Base-by-base conservation (phyloP, 2,888 invertebrate species). In the Gandaritis pyraliata region DNA sequence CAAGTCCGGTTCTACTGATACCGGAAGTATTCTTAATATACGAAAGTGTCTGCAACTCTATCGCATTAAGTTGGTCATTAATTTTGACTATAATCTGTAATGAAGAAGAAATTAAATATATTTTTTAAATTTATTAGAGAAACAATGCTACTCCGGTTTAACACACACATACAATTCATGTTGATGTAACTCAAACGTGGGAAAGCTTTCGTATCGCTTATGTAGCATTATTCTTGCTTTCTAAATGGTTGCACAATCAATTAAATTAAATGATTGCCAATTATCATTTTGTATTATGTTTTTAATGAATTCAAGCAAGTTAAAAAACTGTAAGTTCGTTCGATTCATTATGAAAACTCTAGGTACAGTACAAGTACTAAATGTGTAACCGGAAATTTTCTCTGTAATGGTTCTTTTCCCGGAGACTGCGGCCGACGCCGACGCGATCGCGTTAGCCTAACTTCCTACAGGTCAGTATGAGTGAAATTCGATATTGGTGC, bases 381-480 rank as follows among this genome's bases (percentile, higher is more conserved):
- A 49, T 57, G 60, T 29, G 48, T 47, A 52, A 64, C 66, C 77
- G 79, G 81, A 71, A 69, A 76, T 78, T 80, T 81, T 80, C 75
- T 73, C 72, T 72, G 69, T 81, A 81, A 81, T 79, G 69, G 72
- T 66, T 69, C 65, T 74, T 80, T 82, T 85, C 81, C 81, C 78
- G 82, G 78, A 78, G 75, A 75, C 72, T 72, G 73, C 61, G 72
- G 74, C 72, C 72, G 74, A 69, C 66, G 74, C 72, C 72, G 74
- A 69, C 66, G 69, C 66, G 64, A 68, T 73, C 71, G 71, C 73
- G 70, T 73, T 74, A 72, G 64, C 51, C 53, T 69, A 70, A 74
- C 74, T 76, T 75, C 76, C 77, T 75, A 73, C 69, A 68, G 70
- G 66, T 68, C 63, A 69, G 68, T 71, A 64, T 53, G 51, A 70